phyloP scores from a whole-genome alignment of 2,113 vertebrate genomes.

The Penelope pileata region DNA sequence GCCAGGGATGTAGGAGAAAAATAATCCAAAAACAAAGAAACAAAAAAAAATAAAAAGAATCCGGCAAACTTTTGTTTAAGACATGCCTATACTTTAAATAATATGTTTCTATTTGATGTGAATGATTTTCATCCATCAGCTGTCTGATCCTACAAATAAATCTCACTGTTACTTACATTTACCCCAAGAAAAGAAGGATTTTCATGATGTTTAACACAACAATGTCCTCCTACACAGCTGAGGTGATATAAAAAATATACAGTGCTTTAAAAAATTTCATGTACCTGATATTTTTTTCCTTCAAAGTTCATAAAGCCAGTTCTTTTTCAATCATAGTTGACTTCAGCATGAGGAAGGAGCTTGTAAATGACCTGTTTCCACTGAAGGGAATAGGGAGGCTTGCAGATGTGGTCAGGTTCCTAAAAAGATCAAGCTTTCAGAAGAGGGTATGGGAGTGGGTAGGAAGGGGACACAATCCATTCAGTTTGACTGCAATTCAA shows the following conservation, averaged over 20 bases:
- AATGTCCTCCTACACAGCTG: neutral
- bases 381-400: neutral
- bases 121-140: neutral
- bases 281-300: neutral
- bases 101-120: neutral
- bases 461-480: neutral
- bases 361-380: neutral
- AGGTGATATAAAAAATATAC: too few relatives aligned
- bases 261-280: too few relatives aligned
- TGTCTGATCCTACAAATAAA: neutral
- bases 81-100: neutral
- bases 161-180: neutral
- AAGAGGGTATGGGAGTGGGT: neutral
- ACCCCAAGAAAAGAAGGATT: neutral
- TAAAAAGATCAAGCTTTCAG: neutral
- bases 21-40: neutral
- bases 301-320: neutral
- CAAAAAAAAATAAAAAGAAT: too few relatives aligned
- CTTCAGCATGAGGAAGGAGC: neutral
- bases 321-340: neutral
- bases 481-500: neutral
- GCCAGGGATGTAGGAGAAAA: neutral
- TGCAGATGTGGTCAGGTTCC: neutral
- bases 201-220: neutral
- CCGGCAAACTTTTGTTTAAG: neutral